Evolutionary conservation across 1,140 invertebrate genomes (phyloP), one percentile per base, ranked within the genome.

Genomic region (Colletes latitarsis): DNA sequence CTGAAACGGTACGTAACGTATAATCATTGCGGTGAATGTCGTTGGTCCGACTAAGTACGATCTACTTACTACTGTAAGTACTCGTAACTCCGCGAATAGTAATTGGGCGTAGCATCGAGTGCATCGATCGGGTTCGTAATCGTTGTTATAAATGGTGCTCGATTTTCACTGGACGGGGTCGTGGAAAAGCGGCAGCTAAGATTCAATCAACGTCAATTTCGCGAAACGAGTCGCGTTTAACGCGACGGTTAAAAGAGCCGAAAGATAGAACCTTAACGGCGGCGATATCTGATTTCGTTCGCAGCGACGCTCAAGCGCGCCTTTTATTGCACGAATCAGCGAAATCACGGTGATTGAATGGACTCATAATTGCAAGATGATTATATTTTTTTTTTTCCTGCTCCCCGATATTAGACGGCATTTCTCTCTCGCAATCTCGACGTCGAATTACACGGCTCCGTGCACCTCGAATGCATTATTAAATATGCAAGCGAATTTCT

Each of bases 41-140:
- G 30, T 81, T 78, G 63, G 70, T 66, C 67, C 57, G 15, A 57
- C 49, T 69, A 66, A 69, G 46, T 30, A 43, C 30, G 6, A n/a
- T 3, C 17, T 10, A 49, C 43, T 62, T 75, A 49, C 21, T 52
- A 63, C 46, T 63, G 21, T 14, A 19, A 8, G 8, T 9, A 49
- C 19, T n/a, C 17, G 19, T 19, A 62, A 17, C 30, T n/a, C 49
- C 9, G 46, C 21, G n/a, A 72, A 43, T 19, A 66, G 63, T 30
- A 30, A 49, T 73, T 21, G 19, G 15, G 19, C 39, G 17, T 12
- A 66, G 17, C n/a, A 15, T 46, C 55, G 14, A 46, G 14, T 21
- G 14, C 15, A 43, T 17, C 55, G 70, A 72, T 46, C 63, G 41
- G 41, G 1, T 3, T 15, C 17, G 39, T 30, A 21, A 19, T 21